Evolutionary conservation across 2,113 vertebrate species (phyloP).

Genomic region (Periophthalmus modestus): DNA sequence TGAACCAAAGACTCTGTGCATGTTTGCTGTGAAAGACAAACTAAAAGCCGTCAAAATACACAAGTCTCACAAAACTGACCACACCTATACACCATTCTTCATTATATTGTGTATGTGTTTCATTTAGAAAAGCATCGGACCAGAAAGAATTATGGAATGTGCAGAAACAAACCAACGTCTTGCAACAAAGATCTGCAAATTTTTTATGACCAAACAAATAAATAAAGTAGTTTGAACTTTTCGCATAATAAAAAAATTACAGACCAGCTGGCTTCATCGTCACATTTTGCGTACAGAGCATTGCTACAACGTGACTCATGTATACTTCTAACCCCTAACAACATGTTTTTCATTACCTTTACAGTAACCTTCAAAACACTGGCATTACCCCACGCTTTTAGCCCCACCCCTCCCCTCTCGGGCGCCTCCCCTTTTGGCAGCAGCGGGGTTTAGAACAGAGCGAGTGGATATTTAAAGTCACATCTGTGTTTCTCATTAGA

Average conservation of each 20-base stretch:
- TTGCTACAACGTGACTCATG: conserved; percentile 53
- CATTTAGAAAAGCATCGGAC: not conserved
- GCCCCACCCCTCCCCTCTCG: not conserved
- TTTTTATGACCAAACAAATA: not conserved
- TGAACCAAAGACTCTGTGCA: too few relatives aligned
- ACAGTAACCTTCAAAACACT: conserved; percentile 39
- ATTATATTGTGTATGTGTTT: not conserved
- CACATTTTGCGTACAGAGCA: conserved; percentile 39
- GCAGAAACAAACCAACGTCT: not conserved
- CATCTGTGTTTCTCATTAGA: conserved; percentile 67
- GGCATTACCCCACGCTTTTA: conserved; percentile 27
- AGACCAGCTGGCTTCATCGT: conserved; percentile 16
- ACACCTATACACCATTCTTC: too few relatives aligned
- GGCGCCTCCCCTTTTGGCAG: conserved; percentile 39
- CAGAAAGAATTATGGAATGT: not conserved
- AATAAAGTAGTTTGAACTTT: not conserved
- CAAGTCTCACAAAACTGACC: too few relatives aligned
- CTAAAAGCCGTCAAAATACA: too few relatives aligned
- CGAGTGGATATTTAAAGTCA: conserved; percentile 58
- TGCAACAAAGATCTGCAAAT: not conserved
- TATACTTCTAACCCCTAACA: conserved; percentile 34
- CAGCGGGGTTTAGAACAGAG: conserved; percentile 15
- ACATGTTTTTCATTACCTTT: conserved; percentile 60
- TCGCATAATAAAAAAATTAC: not conserved
- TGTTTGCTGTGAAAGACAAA: too few relatives aligned